phyloP scores from a whole-genome alignment of 2,888 invertebrate species.

The Harpagoxenus sublaevis region DNA sequence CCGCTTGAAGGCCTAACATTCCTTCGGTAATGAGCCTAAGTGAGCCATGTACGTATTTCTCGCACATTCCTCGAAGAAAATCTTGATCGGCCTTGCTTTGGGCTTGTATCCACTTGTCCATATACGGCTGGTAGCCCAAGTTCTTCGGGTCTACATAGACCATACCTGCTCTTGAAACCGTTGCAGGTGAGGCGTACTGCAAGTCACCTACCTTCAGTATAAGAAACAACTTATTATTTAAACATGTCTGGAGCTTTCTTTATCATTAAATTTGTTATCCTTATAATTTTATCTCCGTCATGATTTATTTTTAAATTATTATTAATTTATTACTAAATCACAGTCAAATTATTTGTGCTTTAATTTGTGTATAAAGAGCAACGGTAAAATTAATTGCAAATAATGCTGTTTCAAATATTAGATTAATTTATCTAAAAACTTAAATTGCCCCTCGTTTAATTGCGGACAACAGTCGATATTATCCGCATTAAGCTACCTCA shows the following conservation, averaged over 20 bases:
- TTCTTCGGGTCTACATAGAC: constrained; percentile 97
- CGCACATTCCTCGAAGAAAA: constrained; percentile 88
- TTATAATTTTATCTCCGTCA: neutral
- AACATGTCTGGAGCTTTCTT: neutral
- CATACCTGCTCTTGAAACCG: constrained; percentile 97
- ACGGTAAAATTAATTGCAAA: neutral
- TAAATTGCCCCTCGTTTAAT: neutral
- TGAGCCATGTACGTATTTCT: constrained; percentile 91
- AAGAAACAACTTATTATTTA: neutral
- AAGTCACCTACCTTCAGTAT: constrained; percentile 92
- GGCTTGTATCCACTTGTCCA: constrained; percentile 93
- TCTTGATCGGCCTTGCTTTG: constrained; percentile 86
- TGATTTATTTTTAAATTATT: neutral
- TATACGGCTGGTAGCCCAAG: constrained; percentile 94
- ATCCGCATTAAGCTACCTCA: constrained; percentile 88
- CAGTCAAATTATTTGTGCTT: neutral
- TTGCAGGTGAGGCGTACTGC: constrained; percentile 96
- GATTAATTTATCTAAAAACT: neutral
- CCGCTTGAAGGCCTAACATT: constrained; percentile 91
- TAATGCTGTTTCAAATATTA: neutral
- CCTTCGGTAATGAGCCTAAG: constrained; percentile 92
- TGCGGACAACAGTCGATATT: neutral
- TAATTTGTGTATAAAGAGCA: neutral
- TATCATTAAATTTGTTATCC: neutral
- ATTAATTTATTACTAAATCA: neutral